These are phyloP conservation scores for Rhabdornis inornatus DNA, from an alignment of 2,113 vertebrate species.

Conservation along the genomic window DNA sequence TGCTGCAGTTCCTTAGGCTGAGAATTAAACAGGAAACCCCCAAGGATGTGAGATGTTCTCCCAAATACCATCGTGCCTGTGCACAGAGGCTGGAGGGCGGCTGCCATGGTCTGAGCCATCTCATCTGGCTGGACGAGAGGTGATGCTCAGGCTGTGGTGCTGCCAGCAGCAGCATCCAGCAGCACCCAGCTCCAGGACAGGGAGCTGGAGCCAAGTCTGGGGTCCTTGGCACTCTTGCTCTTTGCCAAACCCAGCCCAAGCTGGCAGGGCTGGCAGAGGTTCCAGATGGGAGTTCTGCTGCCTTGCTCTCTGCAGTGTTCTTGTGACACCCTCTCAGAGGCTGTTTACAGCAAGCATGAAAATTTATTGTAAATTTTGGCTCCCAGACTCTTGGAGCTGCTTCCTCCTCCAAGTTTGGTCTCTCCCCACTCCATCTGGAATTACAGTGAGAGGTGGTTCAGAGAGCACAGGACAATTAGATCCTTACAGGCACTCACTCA, in stretches of 20 bases:
- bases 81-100: rapidly evolving
- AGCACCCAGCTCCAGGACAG: background rate
- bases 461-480: background rate
- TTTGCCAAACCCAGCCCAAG: background rate
- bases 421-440: background rate
- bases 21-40: slow-evolving; percentile 22
- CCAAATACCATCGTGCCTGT: background rate
- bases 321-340: slow-evolving; percentile 7
- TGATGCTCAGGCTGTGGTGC: background rate
- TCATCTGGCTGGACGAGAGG: background rate
- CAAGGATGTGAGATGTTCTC: background rate
- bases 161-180: background rate
- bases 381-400: background rate
- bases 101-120: background rate
- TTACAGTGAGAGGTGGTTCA: background rate
- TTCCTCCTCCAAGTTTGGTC: slow-evolving; percentile 1
- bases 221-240: background rate
- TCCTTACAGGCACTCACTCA: background rate
- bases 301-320: background rate
- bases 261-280: background rate
- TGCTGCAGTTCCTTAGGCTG: background rate
- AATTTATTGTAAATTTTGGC: slow-evolving; percentile 44
- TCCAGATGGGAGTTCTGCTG: background rate
- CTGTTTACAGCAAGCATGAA: background rate
- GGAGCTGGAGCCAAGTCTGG: background rate